A percentile compares a stretch with the other conserved stretches of the same genome.
Evolutionary conservation across 2,888 invertebrate genomes (phyloP).

Genomic region (Lumbricus terrestris): DNA sequence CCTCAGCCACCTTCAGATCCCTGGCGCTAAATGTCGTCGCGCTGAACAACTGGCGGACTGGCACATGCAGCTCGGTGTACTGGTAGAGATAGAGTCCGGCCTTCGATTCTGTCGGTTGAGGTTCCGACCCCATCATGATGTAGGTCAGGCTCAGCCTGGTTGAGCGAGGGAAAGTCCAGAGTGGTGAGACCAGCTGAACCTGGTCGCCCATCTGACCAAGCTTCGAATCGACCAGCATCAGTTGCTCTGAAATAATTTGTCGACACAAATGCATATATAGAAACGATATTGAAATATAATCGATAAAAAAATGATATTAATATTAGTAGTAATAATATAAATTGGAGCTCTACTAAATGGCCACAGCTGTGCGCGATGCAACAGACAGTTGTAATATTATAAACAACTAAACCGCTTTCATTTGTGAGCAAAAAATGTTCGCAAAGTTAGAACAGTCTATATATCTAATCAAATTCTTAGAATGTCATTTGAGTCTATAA

Average conservation of each 20-base stretch:
- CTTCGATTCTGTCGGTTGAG: background rate
- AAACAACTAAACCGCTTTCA: too few species aligned
- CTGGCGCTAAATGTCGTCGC: background rate
- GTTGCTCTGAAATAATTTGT: slow-evolving; percentile 27
- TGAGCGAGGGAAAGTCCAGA: slow-evolving; percentile 16
- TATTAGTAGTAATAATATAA: too few species aligned
- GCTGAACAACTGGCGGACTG: slow-evolving; percentile 9
- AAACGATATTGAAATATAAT: too few species aligned
- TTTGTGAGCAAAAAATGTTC: too few species aligned
- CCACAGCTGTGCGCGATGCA: too few species aligned
- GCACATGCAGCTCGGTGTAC: slow-evolving; percentile 25
- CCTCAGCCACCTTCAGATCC: slow-evolving; percentile 9
- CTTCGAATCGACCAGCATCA: slow-evolving; percentile 31
- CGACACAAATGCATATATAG: too few species aligned
- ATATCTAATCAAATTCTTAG: too few species aligned
- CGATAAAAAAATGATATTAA: too few species aligned
- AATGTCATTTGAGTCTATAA: too few species aligned
- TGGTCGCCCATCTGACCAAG: slow-evolving; percentile 27
- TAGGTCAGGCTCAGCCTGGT: slow-evolving; percentile 20
- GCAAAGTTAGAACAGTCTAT: too few species aligned
- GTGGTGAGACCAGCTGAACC: slow-evolving; percentile 28
- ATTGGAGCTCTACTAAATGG: too few species aligned
- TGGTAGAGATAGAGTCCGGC: slow-evolving; percentile 25
- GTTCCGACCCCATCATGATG: slow-evolving; percentile 22
- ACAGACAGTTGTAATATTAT: too few species aligned